Conservation (phyloP, 2,113 vertebrate genomes). For the Poeciliopsis turrubarensis region DNA sequence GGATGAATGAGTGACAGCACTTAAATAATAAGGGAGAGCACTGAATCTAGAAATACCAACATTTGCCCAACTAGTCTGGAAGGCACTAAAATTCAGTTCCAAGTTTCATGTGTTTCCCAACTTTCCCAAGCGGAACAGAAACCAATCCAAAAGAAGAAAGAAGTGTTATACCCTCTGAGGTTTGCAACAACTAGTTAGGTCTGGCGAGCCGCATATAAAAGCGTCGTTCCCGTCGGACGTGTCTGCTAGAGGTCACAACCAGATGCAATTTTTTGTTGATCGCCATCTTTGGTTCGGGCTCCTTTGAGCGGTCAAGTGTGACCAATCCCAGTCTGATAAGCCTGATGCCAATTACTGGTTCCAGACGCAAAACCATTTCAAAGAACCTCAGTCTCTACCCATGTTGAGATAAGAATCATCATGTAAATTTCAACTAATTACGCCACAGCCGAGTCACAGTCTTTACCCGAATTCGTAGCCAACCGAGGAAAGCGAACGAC, state of each 20-base stretch:
- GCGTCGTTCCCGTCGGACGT: background rate
- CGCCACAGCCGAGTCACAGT: conserved; percentile 46
- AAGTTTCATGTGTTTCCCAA: background rate
- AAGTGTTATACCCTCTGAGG: conserved; percentile 1
- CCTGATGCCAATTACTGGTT: conserved; percentile 57
- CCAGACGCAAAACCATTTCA: conserved; percentile 61
- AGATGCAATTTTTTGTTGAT: conserved; percentile 27
- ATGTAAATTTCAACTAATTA: conserved; percentile 59
- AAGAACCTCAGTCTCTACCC: conserved; percentile 52
- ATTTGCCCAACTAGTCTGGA: background rate
- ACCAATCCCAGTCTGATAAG: conserved; percentile 53
- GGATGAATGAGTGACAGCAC: no score
- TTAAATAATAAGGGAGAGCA: no score
- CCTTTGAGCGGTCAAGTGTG: conserved; percentile 58
- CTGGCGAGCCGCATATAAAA: conserved; percentile 20
- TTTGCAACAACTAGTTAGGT: conserved; percentile 5
- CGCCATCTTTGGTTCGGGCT: conserved; percentile 25
- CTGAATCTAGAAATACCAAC: no score
- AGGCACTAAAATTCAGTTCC: background rate
- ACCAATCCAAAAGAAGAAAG: background rate
- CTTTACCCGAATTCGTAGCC: conserved; percentile 18
- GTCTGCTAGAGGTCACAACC: conserved; percentile 36
- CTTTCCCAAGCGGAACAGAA: background rate
- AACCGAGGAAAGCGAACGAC: conserved; percentile 31
- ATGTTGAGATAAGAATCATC: conserved; percentile 68